These are phyloP conservation scores for Daboia siamensis DNA, from an alignment of 2,113 vertebrate genomes.

Conservation along the genomic window DNA sequence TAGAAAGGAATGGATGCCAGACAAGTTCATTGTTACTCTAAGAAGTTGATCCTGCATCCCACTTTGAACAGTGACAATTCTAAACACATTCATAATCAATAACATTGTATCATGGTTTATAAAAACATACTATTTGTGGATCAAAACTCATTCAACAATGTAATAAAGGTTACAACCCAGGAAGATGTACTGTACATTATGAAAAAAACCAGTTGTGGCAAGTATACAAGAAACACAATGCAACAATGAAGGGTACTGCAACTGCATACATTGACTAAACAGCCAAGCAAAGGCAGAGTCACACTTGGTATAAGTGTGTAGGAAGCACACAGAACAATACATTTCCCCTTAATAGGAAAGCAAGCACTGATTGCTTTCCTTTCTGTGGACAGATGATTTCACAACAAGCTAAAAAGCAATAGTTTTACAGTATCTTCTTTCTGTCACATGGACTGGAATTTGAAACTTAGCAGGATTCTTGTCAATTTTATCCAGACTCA, in stretches of 20 bases:
- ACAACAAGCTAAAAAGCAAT: not conserved
- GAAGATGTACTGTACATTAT: not conserved
- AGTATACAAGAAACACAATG: not conserved
- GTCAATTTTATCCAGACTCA: not conserved
- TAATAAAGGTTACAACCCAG: not conserved
- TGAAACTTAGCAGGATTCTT: not conserved
- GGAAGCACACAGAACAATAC: not conserved
- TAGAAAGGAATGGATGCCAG: not conserved
- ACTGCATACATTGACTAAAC: not conserved
- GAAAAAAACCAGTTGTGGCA: not conserved
- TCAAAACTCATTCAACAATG: not conserved
- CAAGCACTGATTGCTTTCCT: not conserved
- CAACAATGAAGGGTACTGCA: not conserved
- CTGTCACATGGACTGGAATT: not conserved
- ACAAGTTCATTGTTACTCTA: not conserved
- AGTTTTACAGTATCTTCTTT: not conserved
- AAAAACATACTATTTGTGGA: not conserved
- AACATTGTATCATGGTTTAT: not conserved
- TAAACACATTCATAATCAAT: not conserved
- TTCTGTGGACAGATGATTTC: not conserved
- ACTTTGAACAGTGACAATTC: not conserved
- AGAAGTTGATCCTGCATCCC: not conserved
- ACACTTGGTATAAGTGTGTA: not conserved
- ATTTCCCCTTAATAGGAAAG: not conserved
- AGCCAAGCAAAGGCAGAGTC: not conserved